phyloP scores from a whole-genome alignment of 2,113 vertebrate species.

The Amazona guildingii region DNA sequence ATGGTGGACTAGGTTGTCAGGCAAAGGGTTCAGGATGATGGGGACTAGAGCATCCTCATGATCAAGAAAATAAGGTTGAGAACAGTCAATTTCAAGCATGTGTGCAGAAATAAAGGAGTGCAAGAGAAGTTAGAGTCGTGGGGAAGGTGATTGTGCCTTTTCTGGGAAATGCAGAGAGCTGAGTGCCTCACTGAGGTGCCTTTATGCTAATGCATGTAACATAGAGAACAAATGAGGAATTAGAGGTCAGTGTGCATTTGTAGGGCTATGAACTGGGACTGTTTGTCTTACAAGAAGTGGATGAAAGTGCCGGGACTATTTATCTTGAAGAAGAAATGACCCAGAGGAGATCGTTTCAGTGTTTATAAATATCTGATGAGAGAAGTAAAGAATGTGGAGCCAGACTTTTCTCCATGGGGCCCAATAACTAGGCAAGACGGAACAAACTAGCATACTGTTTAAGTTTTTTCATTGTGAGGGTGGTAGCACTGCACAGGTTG shows the following conservation, averaged over 20 bases:
- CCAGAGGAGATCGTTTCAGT: background rate
- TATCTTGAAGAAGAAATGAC: background rate
- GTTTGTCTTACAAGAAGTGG: background rate
- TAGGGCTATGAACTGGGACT: background rate
- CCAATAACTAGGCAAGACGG: background rate
- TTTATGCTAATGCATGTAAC: background rate
- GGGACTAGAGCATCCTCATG: background rate
- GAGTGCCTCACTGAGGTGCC: background rate
- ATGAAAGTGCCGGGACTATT: background rate
- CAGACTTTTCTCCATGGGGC: background rate
- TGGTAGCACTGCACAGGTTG: background rate
- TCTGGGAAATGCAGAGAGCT: background rate
- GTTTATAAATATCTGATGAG: background rate
- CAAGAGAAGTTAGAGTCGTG: background rate
- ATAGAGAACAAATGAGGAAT: background rate
- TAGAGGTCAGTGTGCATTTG: background rate
- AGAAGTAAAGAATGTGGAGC: background rate
- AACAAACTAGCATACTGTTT: background rate
- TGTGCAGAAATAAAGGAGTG: background rate
- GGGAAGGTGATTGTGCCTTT: background rate
- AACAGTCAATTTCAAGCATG: background rate
- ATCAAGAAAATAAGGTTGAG: background rate
- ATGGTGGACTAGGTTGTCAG: background rate
- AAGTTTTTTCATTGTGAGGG: background rate
- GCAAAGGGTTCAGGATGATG: background rate